Base-by-base conservation (phyloP, 2,113 vertebrate genomes). In the Leptocoma aspasia region DNA sequence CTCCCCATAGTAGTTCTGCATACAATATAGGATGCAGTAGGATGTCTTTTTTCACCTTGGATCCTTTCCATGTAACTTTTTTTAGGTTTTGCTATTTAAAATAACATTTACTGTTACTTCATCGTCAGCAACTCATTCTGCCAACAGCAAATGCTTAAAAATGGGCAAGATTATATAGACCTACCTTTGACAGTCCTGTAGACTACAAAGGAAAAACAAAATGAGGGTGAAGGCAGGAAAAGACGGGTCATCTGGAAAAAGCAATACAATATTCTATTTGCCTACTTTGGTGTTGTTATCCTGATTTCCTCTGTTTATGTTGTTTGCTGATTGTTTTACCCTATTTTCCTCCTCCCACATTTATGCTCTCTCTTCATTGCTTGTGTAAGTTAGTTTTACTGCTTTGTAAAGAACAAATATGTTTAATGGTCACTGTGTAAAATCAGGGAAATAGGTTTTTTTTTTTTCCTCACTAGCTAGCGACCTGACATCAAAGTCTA, bases 1-100 rank as follows among this genome's bases (percentile, higher is more conserved):
- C 45, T 79, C 52, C n/a, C 53, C 13, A 15, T 70, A n/a, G 82
- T 86, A 64, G n/a, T 83, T 89, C 75, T 80, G 59, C 69, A 50
- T 75, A n/a, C 56, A 81, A 45, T 8, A 2, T 52, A 28, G n/a
- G 54, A 69, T 86, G 80, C 56, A 76, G 28, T 75, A 92, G 82
- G 88, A 92, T 93, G 72, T 94, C 72, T 53, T 81, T 95, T 96
- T 93, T 83, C 68, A 84, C 64, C 79, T 78, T 93, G 71, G 47
- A 59, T 78, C 59, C 49, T 85, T 90, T 90, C 88, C 2, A 0
- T 82, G 37, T 90, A 72, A 52, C 75, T 83, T 93, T 95, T 86
- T 94, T 78, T 76, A 90, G 69, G 26, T 69, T 91, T 87, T 81
- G 52, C 56, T 60, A 18, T 83, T 92, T 90, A 63, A 93, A 96